Conservation (phyloP, 1,140 invertebrate species). For the Drosophila elegans region DNA sequence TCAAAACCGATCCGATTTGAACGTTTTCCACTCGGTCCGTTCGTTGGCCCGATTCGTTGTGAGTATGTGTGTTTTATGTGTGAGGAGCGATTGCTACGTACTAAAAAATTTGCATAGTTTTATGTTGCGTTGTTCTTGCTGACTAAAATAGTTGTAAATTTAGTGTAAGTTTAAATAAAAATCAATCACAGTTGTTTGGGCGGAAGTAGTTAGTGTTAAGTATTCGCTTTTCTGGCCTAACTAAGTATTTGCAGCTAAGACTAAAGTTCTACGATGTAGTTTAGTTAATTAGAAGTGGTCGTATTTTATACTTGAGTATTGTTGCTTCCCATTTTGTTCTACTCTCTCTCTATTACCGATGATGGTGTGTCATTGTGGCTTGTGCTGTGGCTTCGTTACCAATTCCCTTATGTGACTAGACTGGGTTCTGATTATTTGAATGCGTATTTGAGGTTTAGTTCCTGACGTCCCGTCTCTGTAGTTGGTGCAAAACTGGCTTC, state of each 20-base stretch:
- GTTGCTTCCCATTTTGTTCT: constrained; percentile 57
- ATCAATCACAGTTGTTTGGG: constrained; percentile 85
- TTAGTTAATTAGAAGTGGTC: constrained; percentile 65
- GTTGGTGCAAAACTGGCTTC: constrained; percentile 20
- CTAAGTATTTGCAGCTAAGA: constrained; percentile 57
- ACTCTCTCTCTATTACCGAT: constrained; percentile 42
- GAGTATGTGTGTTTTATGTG: constrained; percentile 28
- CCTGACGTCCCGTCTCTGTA: constrained; percentile 16
- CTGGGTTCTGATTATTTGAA: constrained; percentile 67
- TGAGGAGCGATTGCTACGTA: constrained; percentile 39
- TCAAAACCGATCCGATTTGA: not conserved
- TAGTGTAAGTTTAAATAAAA: constrained; percentile 74
- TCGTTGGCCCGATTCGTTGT: constrained; percentile 41
- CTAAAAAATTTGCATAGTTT: constrained; percentile 76
- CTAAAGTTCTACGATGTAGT: constrained; percentile 44
- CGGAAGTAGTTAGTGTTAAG: constrained; percentile 77
- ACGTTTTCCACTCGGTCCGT: not conserved
- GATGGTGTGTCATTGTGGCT: constrained; percentile 35
- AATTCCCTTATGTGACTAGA: constrained; percentile 84
- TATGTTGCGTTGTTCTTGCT: constrained; percentile 39
- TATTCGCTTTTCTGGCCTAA: constrained; percentile 70
- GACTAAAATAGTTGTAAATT: constrained; percentile 66
- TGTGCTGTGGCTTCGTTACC: constrained; percentile 38
- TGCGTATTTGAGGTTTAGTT: constrained; percentile 64
- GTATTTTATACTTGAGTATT: constrained; percentile 85